These are phyloP conservation scores for Temnothorax unifasciatus DNA, from an alignment of 2,888 invertebrate species.

Conservation along the genomic window DNA sequence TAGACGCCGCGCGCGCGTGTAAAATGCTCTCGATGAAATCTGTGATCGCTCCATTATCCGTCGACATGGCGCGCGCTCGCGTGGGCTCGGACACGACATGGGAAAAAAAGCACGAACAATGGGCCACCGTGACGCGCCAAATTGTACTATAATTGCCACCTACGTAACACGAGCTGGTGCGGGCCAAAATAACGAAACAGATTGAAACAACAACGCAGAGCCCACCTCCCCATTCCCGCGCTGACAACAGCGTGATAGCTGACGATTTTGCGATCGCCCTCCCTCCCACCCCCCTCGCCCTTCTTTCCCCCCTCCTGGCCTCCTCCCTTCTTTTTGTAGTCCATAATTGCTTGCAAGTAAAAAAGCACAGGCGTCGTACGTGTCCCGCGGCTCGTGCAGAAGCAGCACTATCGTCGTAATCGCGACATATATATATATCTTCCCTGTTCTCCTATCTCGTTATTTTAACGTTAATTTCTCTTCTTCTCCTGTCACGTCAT, in stretches of 20 bases:
- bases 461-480: constrained; percentile 1
- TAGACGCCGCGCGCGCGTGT: neutral
- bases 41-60: constrained; percentile 35
- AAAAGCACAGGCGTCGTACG: constrained; percentile 67
- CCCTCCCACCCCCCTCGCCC: neutral
- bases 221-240: constrained; percentile 1
- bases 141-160: constrained; percentile 56
- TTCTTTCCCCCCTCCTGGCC: neutral
- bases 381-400: constrained; percentile 62
- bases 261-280: constrained; percentile 25
- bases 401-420: constrained; percentile 44
- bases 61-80: constrained; percentile 46
- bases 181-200: constrained; percentile 51
- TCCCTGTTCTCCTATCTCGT: constrained; percentile 10
- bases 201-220: constrained; percentile 42
- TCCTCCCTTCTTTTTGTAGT: constrained; percentile 28
- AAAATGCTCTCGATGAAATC: constrained; percentile 6
- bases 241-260: constrained; percentile 15
- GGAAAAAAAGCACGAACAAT: constrained; percentile 57
- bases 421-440: constrained; percentile 21
- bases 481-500: neutral
- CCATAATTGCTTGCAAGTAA: constrained; percentile 75
- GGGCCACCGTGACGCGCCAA: constrained; percentile 52
- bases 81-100: constrained; percentile 42
- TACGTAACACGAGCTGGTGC: constrained; percentile 55